Base-by-base conservation (phyloP, 2,888 invertebrate species). In the Cephus spinipes region DNA sequence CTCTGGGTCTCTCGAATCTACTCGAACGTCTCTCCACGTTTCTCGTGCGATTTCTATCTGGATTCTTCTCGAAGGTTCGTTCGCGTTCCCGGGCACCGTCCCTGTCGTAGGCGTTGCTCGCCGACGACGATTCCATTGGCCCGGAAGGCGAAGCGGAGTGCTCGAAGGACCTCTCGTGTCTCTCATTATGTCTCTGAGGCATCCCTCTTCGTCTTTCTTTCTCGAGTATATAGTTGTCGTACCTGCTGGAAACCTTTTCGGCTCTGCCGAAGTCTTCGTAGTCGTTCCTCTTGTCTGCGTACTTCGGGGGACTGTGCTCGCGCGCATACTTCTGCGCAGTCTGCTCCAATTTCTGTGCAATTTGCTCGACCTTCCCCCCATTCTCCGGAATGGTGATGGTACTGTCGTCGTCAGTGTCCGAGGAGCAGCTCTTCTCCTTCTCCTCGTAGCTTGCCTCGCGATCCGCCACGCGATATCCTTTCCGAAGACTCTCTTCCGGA, bases 261-360 rank as follows among this genome's bases (percentile, higher is more conserved):
- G 30, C 30, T 12, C 69, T 12, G 4, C 82, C 82, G 23, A 82
- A 84, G 74, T 89, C 87, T 4, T 87, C 40, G 32, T 79, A 79
- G 12, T 80, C 77, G 76, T 79, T 79, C 68, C 90, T 84, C 4
- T 90, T 83, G n/a, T 91, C 91, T 0, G 88, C 84, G 78, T 89
- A 90, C 76, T 91, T 91, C 9, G 91, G 90, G 0, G 91, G 91
- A 71, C 91, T 91, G 75, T 91, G 89, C 75, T 91, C 91, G 4
- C 90, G 83, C 0, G 91, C 91, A 76, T 91, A 91, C 76, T 91
- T 91, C 77, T 91, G 91, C 1, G 91, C 91, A 0, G 91, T 91
- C 79, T 91, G 91, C 78, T 91, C 91, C 11, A 91, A 83, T 77
- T 91, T 91, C 81, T 91, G 91, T 0, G 91, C 88, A 12, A 91